Evolutionary conservation across 2,113 vertebrate species (phyloP), one percentile per base, ranked within the genome.

Genomic region (Amblyornis subalaris): DNA sequence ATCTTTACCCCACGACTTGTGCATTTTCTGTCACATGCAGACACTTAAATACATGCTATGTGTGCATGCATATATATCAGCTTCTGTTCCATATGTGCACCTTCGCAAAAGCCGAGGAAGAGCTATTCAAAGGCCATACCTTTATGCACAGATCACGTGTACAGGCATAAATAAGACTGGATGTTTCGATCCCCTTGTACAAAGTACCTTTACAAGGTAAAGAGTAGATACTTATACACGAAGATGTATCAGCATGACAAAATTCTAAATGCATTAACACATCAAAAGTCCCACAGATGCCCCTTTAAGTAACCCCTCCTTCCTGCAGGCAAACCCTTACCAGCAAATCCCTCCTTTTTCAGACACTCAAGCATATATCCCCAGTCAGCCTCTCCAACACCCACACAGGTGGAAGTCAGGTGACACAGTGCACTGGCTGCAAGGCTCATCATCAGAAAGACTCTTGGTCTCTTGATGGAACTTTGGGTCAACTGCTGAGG

Each of bases 1-100:
- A 57, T 20, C 24, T 83, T 67, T 48, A 29, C 51, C 48, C 71
- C 3, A 4, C 1, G 0, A 24, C 15, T 64, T 55, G 6, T 0
- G 14, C 3, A 9, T 72, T 61, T 79, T 47, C 24, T 74, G 22
- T 51, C 45, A 70, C 13, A 22, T 29, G 26, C 28, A 71, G 26
- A 40, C 31, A 47, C 22, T 65, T 51, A 82, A 61, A 80, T n/a
- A 58, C 36, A 61, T 9, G 44, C 16, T 16, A 45, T 45, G 15
- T 45, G 2, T 5, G 7, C 14, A 20, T 7, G 6, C 12, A 60
- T 5, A 11, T 5, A 12, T 31, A 14, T 23, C 4, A 50, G 21
- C 31, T 36, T 61, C 65, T 55, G 10, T 67, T 65, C 85, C 2
- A 4, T 11, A 50, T 0, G 0, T 31, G 13, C n/a, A 15, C 18